Evolutionary conservation across 2,888 invertebrate species (phyloP).

Genomic region (Embidobia sp.): DNA sequence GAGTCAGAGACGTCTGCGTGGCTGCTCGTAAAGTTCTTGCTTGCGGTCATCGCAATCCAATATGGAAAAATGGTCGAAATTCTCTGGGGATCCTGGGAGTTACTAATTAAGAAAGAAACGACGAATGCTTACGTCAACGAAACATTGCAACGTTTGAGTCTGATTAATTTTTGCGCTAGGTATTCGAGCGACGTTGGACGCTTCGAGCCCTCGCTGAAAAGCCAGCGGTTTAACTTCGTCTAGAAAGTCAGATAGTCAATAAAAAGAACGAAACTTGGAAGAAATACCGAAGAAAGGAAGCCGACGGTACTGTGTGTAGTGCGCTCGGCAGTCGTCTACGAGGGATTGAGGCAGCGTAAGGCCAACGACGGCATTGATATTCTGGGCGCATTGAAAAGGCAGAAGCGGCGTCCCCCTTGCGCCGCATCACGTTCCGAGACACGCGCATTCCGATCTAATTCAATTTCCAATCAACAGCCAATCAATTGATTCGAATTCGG

Average conservation of each 20-base stretch:
- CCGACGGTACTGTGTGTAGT: constrained; percentile 10
- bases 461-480: constrained; percentile 84
- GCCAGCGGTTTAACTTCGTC: constrained; percentile 10
- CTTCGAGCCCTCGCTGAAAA: constrained; percentile 12
- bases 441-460: constrained; percentile 83
- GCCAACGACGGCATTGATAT: constrained; percentile 75
- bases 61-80: constrained; percentile 2
- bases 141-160: background rate
- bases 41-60: constrained; percentile 71
- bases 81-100: too few relatives aligned
- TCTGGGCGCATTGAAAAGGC: constrained; percentile 76
- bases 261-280: constrained; percentile 21
- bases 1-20: constrained; percentile 60
- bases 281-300: constrained; percentile 20
- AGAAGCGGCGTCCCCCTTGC: constrained; percentile 74
- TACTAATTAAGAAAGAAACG: too few relatives aligned
- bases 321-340: constrained; percentile 15
- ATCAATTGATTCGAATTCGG: constrained; percentile 84
- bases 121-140: too few relatives aligned
- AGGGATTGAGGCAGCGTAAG: constrained; percentile 46
- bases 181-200: background rate
- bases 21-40: constrained; percentile 76
- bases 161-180: background rate
- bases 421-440: constrained; percentile 76
- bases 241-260: constrained; percentile 23